Percentiles rank a stretch among this genome's conserved stretches.
Evolutionary conservation across 2,888 invertebrate species (phyloP).

Genomic region (Cactoblastis cactorum): DNA sequence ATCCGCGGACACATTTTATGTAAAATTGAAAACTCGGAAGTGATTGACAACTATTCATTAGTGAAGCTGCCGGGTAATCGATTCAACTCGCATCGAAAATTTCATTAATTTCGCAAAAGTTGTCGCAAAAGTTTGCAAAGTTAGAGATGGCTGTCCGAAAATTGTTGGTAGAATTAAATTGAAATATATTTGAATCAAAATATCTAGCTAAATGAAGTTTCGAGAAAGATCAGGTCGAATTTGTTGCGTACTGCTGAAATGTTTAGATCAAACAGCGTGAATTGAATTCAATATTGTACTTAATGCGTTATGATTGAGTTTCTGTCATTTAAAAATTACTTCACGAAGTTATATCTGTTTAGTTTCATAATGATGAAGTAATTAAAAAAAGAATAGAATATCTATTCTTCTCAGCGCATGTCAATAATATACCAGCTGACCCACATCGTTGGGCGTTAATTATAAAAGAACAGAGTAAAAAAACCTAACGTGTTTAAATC

Average conservation of each 20-base stretch:
- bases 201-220: conserved; percentile 21
- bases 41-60: conserved; percentile 28
- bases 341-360: no score
- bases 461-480: no score
- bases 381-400: no score
- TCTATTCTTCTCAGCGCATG: no score
- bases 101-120: conserved; percentile 47
- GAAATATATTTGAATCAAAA: conserved; percentile 20
- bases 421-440: no score
- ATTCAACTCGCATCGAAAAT: conserved; percentile 35
- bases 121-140: conserved; percentile 41
- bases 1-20: not conserved
- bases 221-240: conserved; percentile 10
- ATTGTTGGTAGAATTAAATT: conserved; percentile 38
- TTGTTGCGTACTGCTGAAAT: not conserved
- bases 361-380: no score
- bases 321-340: no score
- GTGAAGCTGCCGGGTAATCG: conserved; percentile 25
- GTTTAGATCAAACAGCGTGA: no score
- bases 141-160: conserved; percentile 28
- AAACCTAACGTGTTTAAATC: no score
- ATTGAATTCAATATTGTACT: no score
- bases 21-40: conserved; percentile 19
- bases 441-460: no score
- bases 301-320: no score